Evolutionary conservation across 2,113 vertebrate genomes (phyloP), one percentile per base, ranked within the genome.

Genomic region (Bagarius yarrelli): DNA sequence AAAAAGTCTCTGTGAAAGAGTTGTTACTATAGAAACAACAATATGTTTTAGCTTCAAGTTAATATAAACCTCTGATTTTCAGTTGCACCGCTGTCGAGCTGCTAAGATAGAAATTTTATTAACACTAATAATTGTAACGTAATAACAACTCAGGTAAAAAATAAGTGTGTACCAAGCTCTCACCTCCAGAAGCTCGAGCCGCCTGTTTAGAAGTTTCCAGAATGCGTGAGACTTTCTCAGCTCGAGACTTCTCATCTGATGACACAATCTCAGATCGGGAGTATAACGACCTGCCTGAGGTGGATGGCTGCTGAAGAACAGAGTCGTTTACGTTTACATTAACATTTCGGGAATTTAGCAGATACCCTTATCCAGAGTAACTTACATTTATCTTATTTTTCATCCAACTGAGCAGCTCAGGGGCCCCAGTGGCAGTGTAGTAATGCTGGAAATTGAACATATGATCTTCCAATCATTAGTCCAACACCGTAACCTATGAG

Each of bases 251-350:
- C 27, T 93, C 90, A n/a, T 93, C 91, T 0, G 91, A 90, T 56
- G 93, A 85, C 4, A 92, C 84, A n/a, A 96, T 94, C 3, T 93
- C 92, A 0, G 96, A 95, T 83, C 83, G 91, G 5, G 95, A 94
- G 87, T 93, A 93, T 72, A 89, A 84, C 40, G 89, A 93, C 82
- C 88, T 94, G 63, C 88, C 86, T 0, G n/a, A 70, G 81, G 60
- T 87, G 80, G 14, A 21, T 2, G 80, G 77, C 89, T 92, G 84
- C 61, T 81, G 56, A 40, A 30, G 64, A 40, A 52, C 25, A 47
- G 15, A 30, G 55, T 36, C 71, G 4, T 21, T 25, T 25, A 23
- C 55, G 34, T 74, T 56, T 64, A 12, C 60, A 23, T 12, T 40
- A 3, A 40, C 36, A 40, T 40, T 40, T 40, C 36, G 6, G 3